These are phyloP conservation scores for Xenus cinereus DNA, from an alignment of 2,113 vertebrate species.

Conservation along the genomic window DNA sequence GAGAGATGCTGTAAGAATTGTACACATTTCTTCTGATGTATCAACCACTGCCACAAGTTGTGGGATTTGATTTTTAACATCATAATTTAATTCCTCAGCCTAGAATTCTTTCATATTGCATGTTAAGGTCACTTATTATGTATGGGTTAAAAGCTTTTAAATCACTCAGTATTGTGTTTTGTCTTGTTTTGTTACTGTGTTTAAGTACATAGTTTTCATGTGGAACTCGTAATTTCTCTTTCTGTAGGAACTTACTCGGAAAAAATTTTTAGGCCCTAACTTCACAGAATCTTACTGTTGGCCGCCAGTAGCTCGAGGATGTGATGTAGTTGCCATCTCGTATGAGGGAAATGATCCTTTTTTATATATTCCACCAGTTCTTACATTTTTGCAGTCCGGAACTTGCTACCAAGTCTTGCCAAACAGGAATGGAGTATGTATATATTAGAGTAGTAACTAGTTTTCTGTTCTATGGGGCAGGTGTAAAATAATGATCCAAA, in stretches of 20 bases:
- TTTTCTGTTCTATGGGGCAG: not conserved
- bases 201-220: not conserved
- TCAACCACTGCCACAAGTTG: not conserved
- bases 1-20: not conserved
- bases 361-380: constrained; percentile 83
- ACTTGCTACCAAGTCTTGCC: constrained; percentile 62
- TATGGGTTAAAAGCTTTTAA: not conserved
- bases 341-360: constrained; percentile 77
- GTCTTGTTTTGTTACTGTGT: not conserved
- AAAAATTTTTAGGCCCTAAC: constrained; percentile 62
- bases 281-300: constrained; percentile 82
- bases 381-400: constrained; percentile 77
- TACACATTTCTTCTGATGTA: rapidly evolving
- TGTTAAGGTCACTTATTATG: not conserved
- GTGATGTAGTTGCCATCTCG: constrained; percentile 80
- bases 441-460: not conserved
- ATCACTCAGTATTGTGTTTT: rapidly evolving
- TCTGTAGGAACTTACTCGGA: constrained; percentile 76
- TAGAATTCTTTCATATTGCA: not conserved
- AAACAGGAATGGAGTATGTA: constrained; percentile 80
- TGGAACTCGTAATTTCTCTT: not conserved
- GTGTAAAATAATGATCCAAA: not conserved
- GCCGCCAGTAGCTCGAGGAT: constrained; percentile 83
- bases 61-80: not conserved
- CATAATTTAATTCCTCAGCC: not conserved